Evolutionary conservation across 1,140 invertebrate genomes (phyloP).

Genomic region (Globodera rostochiensis): DNA sequence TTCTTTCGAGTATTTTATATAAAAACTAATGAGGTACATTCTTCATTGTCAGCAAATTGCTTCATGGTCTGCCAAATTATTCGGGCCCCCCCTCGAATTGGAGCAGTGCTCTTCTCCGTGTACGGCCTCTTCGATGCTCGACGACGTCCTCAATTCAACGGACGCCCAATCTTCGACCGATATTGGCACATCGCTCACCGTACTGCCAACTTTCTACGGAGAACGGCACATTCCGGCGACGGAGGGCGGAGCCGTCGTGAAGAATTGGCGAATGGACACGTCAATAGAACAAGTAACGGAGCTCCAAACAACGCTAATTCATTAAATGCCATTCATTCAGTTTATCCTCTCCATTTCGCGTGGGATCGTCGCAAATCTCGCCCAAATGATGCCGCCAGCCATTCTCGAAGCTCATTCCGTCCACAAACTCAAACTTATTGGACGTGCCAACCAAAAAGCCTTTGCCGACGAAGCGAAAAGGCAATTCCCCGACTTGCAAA

Average conservation of each 20-base stretch:
- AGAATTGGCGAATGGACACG: conserved; percentile 1
- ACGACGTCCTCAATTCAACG: background rate
- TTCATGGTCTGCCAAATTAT: conserved; percentile 10
- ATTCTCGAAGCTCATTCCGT: conserved; percentile 13
- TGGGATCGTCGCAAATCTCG: conserved; percentile 27
- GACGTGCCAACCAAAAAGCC: conserved; percentile 25
- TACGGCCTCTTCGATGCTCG: background rate
- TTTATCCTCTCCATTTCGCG: conserved; percentile 37
- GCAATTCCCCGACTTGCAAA: conserved; percentile 8
- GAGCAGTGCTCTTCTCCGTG: background rate
- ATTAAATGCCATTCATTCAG: conserved; percentile 11
- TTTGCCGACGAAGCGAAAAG: conserved; percentile 27
- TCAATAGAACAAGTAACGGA: background rate
- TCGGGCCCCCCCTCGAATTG: background rate
- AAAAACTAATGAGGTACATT: background rate
- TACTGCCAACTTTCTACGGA: background rate
- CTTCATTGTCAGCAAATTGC: conserved; percentile 16
- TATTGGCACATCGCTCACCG: background rate
- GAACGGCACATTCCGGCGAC: background rate
- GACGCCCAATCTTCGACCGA: background rate
- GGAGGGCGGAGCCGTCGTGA: background rate
- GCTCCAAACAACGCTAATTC: background rate
- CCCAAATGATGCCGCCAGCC: conserved; percentile 33
- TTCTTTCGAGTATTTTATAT: conserved; percentile 30
- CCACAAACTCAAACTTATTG: conserved; percentile 21